phyloP scores from a whole-genome alignment of 1,140 invertebrate species.

The Trichonephila inaurata region DNA sequence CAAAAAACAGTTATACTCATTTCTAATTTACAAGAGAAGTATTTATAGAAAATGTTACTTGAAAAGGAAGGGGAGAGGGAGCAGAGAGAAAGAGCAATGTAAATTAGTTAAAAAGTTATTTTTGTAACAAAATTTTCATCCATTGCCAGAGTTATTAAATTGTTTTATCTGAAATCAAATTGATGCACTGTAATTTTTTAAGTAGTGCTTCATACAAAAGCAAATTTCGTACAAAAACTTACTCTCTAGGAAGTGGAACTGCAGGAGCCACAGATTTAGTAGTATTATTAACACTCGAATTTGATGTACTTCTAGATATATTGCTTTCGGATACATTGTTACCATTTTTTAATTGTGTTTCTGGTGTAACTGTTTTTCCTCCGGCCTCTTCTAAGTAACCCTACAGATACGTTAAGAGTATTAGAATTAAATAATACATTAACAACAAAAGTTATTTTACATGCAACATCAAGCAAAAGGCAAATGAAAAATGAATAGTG shows the following conservation, averaged over 20 bases:
- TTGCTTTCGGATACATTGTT: conserved; percentile 89
- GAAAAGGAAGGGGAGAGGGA: too few relatives aligned
- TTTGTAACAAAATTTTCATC: too few relatives aligned
- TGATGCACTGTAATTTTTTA: neutral
- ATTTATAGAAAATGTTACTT: too few relatives aligned
- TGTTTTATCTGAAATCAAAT: too few relatives aligned
- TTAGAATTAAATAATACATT: too few relatives aligned
- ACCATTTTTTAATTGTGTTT: conserved; percentile 78
- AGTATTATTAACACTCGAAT: conserved; percentile 90
- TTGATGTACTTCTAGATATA: conserved; percentile 92
- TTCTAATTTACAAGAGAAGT: too few relatives aligned
- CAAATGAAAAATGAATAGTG: neutral
- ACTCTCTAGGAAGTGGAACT: conserved; percentile 71
- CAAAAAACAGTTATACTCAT: too few relatives aligned
- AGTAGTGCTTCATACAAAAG: neutral
- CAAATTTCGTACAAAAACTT: neutral
- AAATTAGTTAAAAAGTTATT: too few relatives aligned
- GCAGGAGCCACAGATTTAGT: conserved; percentile 76
- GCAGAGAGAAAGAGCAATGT: too few relatives aligned
- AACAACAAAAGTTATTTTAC: too few relatives aligned
- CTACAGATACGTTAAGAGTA: conserved; percentile 24
- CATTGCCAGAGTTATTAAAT: too few relatives aligned
- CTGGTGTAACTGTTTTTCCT: conserved; percentile 48
- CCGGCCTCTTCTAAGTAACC: conserved; percentile 63
- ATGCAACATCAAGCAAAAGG: neutral